Evolutionary conservation across 92 coral and sea anemone species (phyloP), one percentile per base, ranked within the genome.

Genomic region (Paragorgia papillata): DNA sequence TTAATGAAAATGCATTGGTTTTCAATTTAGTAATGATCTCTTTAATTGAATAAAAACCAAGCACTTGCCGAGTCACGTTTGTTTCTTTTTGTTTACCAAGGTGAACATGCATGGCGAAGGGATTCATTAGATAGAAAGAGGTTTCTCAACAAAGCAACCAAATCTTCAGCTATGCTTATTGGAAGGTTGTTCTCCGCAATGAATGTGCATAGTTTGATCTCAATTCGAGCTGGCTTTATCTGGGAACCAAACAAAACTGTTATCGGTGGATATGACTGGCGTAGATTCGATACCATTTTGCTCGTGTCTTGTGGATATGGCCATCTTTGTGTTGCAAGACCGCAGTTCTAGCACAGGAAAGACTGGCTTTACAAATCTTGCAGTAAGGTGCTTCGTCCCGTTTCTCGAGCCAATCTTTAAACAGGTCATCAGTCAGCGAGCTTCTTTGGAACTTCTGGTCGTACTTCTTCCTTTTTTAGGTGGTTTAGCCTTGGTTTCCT

Each of bases 211-310:
- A 66, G 74, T 25, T 66, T 66, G 32, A 66, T 66, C 21, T 66
- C 74, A 25, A 66, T 66, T 66, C 74, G 30, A 15, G 74, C 74
- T 21, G 55, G 55, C 74, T 66, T 66, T 66, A 31, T 41, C 35
- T 66, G 74, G 22, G 56, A 19, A n/a, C 33, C 55, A 15, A 66
- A 17, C 74, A 66, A 66, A 21, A 56, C 40, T 66, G 74, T 66
- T 18, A 66, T 43, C 1, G 74, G 34, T 43, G 15, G 56, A 44
- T 44, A 12, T 41, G 74, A 66, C 31, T 40, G 74, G 1, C 41
- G 74, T 35, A 66, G 41, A 18, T 40, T 21, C 0, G 18, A 2
- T 6, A 20, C 35, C 56, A 40, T 66, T 66, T n/a, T 2, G 22
- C 30, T 40, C 30, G 56, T 35, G 24, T 66, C 70, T 64, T 64